Conservation (phyloP, 2,797 vertebrate species). For the Natrix natrix region DNA sequence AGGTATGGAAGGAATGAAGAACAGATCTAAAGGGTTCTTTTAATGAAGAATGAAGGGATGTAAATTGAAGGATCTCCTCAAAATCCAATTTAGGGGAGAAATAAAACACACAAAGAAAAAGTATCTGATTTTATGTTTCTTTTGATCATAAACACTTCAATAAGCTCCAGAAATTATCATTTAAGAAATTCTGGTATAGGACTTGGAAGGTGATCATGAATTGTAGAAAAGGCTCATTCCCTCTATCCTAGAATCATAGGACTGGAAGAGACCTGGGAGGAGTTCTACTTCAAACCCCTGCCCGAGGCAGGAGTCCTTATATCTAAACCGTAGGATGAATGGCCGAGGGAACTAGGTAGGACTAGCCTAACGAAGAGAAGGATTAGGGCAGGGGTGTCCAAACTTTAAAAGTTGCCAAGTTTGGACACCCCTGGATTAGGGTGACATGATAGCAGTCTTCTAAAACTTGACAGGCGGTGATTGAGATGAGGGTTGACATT, state of each 20-base stretch:
- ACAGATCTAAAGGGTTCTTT: not conserved
- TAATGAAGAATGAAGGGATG: not conserved
- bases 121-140: not conserved
- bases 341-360: too few species aligned
- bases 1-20: not conserved
- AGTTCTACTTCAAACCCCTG: not conserved
- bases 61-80: not conserved
- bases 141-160: not conserved
- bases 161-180: not conserved
- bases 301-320: not conserved
- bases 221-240: not conserved
- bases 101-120: not conserved
- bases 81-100: not conserved
- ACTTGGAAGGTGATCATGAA: not conserved
- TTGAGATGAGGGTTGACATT: too few species aligned
- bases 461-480: too few species aligned
- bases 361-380: too few species aligned
- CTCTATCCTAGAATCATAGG: not conserved
- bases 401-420: too few species aligned
- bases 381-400: too few species aligned
- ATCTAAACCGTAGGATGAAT: not conserved
- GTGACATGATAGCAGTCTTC: too few species aligned
- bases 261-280: not conserved
- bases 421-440: too few species aligned
- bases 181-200: not conserved